A percentile compares a stretch with the other conserved stretches of the same genome.
phyloP scores from a whole-genome alignment of 2,797 vertebrate genomes.

The Pantherophis vulpinus region DNA sequence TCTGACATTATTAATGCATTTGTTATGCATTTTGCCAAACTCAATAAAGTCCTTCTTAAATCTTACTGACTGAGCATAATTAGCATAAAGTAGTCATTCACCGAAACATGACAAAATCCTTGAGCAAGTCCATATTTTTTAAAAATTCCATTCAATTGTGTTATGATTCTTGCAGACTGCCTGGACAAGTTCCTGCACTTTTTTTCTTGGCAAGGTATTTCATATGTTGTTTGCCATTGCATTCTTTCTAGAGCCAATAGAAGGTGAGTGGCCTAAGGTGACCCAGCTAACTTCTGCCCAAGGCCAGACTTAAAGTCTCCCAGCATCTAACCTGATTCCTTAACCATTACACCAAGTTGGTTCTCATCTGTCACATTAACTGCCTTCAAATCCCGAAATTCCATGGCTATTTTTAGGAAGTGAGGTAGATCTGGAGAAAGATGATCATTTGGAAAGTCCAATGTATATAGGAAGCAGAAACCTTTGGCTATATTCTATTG shows the following conservation, averaged over 20 bases:
- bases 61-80: neutral
- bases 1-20: neutral
- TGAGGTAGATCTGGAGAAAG: neutral
- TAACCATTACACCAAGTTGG: too few relatives aligned
- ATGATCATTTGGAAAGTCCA: neutral
- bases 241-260: neutral
- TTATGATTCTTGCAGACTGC: neutral
- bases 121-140: neutral
- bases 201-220: neutral
- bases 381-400: neutral
- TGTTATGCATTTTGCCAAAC: neutral
- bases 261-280: neutral
- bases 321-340: too few relatives aligned
- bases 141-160: neutral
- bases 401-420: neutral
- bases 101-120: neutral
- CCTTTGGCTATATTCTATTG: neutral
- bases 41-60: neutral
- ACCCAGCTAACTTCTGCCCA: too few relatives aligned
- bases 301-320: too few relatives aligned
- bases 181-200: neutral
- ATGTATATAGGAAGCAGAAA: neutral
- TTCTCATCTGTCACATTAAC: neutral
- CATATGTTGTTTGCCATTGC: neutral
- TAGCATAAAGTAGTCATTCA: neutral